Evolutionary conservation across 2,888 invertebrate genomes (phyloP).

Genomic region (Dioctria rufipes): DNA sequence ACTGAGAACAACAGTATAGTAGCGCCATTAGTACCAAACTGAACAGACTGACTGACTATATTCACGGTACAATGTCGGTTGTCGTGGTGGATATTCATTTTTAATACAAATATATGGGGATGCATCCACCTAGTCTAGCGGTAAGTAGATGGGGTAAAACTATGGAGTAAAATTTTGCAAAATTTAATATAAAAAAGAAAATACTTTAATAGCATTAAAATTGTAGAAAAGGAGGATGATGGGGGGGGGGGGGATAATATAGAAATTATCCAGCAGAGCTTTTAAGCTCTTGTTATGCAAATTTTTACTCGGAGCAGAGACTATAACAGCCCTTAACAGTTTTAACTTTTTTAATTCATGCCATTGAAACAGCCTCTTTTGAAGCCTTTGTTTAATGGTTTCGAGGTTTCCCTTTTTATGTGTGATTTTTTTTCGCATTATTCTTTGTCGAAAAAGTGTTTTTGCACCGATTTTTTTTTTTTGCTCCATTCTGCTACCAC

Average conservation of each 20-base stretch:
- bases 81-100: slow-evolving; percentile 13
- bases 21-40: background rate
- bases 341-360: slow-evolving; percentile 48
- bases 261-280: slow-evolving; percentile 32
- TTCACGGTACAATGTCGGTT: background rate
- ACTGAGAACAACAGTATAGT: slow-evolving; percentile 13
- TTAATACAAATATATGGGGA: slow-evolving; percentile 36
- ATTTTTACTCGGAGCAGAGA: slow-evolving; percentile 8
- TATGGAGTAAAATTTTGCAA: slow-evolving; percentile 17
- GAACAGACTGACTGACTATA: background rate
- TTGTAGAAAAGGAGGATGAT: background rate
- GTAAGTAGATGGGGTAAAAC: background rate
- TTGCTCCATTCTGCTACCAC: background rate
- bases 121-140: background rate
- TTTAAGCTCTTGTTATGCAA: slow-evolving; percentile 48
- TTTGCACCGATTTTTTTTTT: background rate
- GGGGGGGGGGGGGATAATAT: background rate
- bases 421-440: too few species aligned
- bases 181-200: slow-evolving; percentile 41
- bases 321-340: slow-evolving; percentile 20
- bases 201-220: slow-evolving; percentile 50
- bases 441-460: background rate
- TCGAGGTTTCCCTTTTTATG: slow-evolving; percentile 4
- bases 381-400: slow-evolving; percentile 35
- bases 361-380: slow-evolving; percentile 14